Percentiles rank a stretch among this genome's conserved stretches.
These are phyloP conservation scores for Muscicapa striata DNA, from an alignment of 2,797 vertebrate species.

Conservation along the genomic window DNA sequence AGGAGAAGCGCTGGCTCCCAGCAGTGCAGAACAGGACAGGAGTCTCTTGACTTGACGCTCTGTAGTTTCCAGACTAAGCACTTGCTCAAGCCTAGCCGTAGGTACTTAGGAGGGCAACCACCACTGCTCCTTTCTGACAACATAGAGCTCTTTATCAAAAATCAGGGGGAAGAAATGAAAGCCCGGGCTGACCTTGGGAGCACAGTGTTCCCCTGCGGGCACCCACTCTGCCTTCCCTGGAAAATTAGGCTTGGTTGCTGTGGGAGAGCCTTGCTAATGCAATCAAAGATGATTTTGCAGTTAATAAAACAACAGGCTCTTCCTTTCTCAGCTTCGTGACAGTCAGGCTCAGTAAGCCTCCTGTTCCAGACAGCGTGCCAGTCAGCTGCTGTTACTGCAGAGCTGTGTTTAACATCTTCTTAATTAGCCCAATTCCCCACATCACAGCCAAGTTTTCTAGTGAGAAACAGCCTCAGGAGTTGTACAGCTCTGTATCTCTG, in stretches of 20 bases:
- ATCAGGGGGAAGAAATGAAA: background rate
- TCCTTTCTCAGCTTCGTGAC: slow-evolving; percentile 40
- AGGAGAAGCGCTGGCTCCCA: background rate
- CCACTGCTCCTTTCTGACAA: background rate
- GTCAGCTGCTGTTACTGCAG: slow-evolving; percentile 51
- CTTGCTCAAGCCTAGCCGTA: background rate
- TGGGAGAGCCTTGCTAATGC: background rate
- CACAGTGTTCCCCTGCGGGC: background rate
- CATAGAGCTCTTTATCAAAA: background rate
- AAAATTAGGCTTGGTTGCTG: background rate
- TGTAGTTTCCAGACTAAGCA: background rate
- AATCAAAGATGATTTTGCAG: background rate
- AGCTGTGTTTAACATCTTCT: slow-evolving; percentile 28
- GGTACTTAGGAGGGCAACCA: background rate
- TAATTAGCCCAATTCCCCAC: slow-evolving; percentile 52
- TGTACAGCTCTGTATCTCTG: background rate
- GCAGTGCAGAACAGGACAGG: background rate
- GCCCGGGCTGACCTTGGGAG: background rate
- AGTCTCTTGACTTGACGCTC: background rate
- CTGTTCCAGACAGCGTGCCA: slow-evolving; percentile 48
- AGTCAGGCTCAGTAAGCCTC: background rate
- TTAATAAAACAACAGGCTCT: slow-evolving; percentile 8
- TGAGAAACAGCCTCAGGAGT: slow-evolving; percentile 6
- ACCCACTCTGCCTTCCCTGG: background rate
- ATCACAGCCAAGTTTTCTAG: slow-evolving; percentile 24